phyloP scores from a whole-genome alignment of 2,113 vertebrate species.

The Atractosteus spatula region DNA sequence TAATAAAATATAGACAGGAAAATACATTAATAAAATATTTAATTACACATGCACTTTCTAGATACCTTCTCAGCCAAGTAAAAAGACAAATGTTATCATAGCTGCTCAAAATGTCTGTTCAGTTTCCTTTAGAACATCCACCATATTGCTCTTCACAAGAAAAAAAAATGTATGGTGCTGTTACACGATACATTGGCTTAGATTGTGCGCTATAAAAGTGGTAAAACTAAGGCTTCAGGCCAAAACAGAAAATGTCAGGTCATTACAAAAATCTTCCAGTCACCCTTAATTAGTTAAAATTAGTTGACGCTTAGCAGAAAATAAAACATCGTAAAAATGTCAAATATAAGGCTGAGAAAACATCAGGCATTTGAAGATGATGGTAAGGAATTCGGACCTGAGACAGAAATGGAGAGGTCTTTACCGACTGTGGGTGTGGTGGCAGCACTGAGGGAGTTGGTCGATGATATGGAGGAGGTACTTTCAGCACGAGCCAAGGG shows the following conservation, averaged over 20 bases:
- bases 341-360: background rate
- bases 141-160: no score
- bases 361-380: background rate
- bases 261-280: no score
- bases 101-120: no score
- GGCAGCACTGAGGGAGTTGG: slow-evolving; percentile 90
- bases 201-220: no score
- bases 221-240: no score
- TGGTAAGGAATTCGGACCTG: slow-evolving; percentile 49
- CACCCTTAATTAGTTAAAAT: no score
- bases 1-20: background rate
- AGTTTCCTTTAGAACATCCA: no score
- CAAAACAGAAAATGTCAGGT: no score
- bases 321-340: background rate
- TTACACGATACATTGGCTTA: no score
- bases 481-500: slow-evolving; percentile 93
- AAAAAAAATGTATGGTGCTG: no score
- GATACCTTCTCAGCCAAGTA: background rate
- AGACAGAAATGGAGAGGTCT: slow-evolving; percentile 60
- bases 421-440: slow-evolving; percentile 95
- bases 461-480: slow-evolving; percentile 93
- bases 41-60: background rate
- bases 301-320: no score
- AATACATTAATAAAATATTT: background rate
- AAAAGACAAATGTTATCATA: no score